Evolutionary conservation across 2,888 invertebrate genomes (phyloP).

Genomic region (Ectropis crepuscularia): DNA sequence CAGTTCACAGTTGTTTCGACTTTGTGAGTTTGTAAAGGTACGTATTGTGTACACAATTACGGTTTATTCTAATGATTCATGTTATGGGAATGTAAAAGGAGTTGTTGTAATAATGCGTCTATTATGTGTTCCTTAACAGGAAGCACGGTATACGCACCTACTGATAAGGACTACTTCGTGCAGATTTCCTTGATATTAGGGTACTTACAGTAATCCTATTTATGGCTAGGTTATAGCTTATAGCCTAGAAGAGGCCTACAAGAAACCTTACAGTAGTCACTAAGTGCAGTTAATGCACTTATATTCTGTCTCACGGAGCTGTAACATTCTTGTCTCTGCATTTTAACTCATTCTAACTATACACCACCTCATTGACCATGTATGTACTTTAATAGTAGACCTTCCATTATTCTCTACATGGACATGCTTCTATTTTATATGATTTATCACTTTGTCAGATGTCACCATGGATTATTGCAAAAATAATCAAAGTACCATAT

Average conservation of each 20-base stretch:
- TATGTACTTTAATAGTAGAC: slow-evolving; percentile 14
- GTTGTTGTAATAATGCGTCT: slow-evolving; percentile 64
- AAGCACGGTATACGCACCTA: slow-evolving; percentile 53
- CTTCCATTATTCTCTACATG: too few relatives aligned
- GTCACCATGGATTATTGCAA: too few relatives aligned
- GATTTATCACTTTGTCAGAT: too few relatives aligned
- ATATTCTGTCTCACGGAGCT: slow-evolving; percentile 21
- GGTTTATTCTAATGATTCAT: slow-evolving; percentile 73
- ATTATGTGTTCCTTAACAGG: slow-evolving; percentile 65
- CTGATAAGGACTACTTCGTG: slow-evolving; percentile 41
- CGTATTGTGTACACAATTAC: slow-evolving; percentile 58
- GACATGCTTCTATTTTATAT: too few relatives aligned
- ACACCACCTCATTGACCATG: slow-evolving; percentile 2
- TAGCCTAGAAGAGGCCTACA: slow-evolving; percentile 45
- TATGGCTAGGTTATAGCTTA: slow-evolving; percentile 59
- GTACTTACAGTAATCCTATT: slow-evolving; percentile 50
- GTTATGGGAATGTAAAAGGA: slow-evolving; percentile 71
- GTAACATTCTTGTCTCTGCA: slow-evolving; percentile 2
- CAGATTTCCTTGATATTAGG: slow-evolving; percentile 31
- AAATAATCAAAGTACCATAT: too few relatives aligned
- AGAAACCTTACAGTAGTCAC: slow-evolving; percentile 55
- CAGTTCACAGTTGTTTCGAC: slow-evolving; percentile 47
- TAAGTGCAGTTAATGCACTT: slow-evolving; percentile 33
- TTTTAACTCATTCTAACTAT: background rate
- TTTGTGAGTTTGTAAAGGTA: slow-evolving; percentile 54